Percentiles rank a stretch among this genome's conserved stretches.
phyloP scores from a whole-genome alignment of 2,113 vertebrate species.

The Acanthisitta chloris region DNA sequence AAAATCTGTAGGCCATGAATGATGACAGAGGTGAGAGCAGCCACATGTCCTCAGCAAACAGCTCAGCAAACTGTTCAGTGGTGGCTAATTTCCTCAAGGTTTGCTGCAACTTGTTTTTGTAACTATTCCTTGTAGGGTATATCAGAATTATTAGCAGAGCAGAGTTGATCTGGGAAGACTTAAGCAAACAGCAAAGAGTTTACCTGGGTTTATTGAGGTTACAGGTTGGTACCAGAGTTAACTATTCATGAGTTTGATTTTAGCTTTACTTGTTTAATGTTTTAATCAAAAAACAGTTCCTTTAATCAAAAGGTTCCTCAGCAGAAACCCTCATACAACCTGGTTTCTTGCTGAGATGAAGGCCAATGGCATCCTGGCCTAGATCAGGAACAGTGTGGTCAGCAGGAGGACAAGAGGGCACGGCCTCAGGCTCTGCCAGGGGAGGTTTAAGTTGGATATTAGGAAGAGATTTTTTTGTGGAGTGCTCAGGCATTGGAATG shows the following conservation, averaged over 20 bases:
- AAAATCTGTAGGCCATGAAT: background rate
- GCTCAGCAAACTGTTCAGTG: background rate
- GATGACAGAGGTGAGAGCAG: background rate
- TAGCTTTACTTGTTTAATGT: background rate
- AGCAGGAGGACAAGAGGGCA: too few relatives aligned
- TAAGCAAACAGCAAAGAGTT: background rate
- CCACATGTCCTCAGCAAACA: background rate
- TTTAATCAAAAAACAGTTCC: background rate
- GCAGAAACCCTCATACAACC: background rate
- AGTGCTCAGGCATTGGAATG: too few relatives aligned
- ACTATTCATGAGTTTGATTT: background rate
- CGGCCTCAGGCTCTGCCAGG: too few relatives aligned
- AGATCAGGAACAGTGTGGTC: too few relatives aligned
- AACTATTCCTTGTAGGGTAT: background rate
- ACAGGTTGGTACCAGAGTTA: background rate
- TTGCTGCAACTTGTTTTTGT: background rate
- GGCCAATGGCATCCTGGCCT: too few relatives aligned
- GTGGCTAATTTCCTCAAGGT: background rate
- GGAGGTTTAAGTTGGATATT: too few relatives aligned
- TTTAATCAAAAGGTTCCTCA: background rate
- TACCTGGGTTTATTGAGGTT: background rate
- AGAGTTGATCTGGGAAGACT: background rate
- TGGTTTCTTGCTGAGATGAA: background rate
- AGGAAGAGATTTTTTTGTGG: too few relatives aligned
- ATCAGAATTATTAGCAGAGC: background rate